phyloP scores from a whole-genome alignment of 2,888 invertebrate species.

The Auanema freiburgensis region DNA sequence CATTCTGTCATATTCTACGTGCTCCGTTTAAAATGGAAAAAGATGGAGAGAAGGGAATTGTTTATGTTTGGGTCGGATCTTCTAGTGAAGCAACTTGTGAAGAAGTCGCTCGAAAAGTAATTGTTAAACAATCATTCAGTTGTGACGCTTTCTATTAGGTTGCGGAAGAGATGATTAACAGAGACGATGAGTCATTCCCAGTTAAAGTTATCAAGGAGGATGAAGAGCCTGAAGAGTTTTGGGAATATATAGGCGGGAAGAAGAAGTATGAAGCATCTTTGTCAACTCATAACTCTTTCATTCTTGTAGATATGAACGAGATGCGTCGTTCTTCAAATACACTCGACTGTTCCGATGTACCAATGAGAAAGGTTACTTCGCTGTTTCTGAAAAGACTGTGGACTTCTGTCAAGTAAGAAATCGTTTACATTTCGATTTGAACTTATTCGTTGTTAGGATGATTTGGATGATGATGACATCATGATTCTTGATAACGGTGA shows the following conservation, averaged over 20 bases:
- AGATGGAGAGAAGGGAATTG: slow-evolving; percentile 27
- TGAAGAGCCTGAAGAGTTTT: slow-evolving; percentile 58
- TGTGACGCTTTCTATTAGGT: too few species aligned
- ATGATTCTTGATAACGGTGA: slow-evolving; percentile 99
- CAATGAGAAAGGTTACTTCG: slow-evolving; percentile 98
- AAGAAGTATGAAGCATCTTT: slow-evolving; percentile 24
- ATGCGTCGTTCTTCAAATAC: slow-evolving; percentile 87
- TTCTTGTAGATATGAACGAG: slow-evolving; percentile 62
- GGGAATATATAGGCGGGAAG: slow-evolving; percentile 56
- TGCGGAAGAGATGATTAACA: slow-evolving; percentile 53
- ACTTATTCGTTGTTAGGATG: slow-evolving; percentile 75
- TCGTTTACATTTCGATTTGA: not conserved
- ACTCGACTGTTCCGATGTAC: slow-evolving; percentile 95
- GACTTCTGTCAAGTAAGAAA: slow-evolving; percentile 85
- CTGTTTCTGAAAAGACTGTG: slow-evolving; percentile 96
- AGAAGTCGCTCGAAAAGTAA: slow-evolving; percentile 29
- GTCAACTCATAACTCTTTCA: not conserved
- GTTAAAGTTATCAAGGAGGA: slow-evolving; percentile 55
- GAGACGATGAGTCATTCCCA: slow-evolving; percentile 48
- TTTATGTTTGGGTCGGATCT: slow-evolving; percentile 48
- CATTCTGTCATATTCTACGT: slow-evolving; percentile 78
- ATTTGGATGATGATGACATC: slow-evolving; percentile 97
- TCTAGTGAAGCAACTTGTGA: slow-evolving; percentile 33
- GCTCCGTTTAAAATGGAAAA: slow-evolving; percentile 49
- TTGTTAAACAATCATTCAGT: too few species aligned